A percentile compares a stretch with the other conserved stretches of the same genome.
Evolutionary conservation across 2,888 invertebrate species (phyloP).

Genomic region (Drosophila macrospina): DNA sequence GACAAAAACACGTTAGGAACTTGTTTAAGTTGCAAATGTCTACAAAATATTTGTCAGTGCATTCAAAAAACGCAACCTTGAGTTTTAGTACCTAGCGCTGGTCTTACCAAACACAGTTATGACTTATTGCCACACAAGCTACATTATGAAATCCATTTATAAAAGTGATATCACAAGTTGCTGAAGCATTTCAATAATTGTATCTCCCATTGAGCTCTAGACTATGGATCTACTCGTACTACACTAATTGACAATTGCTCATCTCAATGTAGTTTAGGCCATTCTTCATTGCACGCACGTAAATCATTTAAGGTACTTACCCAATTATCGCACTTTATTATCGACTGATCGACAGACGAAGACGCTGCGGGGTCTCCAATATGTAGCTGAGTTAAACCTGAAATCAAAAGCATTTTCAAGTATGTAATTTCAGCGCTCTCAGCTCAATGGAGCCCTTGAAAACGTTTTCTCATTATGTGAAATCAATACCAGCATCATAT

Average conservation of each 20-base stretch:
- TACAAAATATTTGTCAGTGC: constrained; percentile 37
- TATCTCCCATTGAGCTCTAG: too few relatives aligned
- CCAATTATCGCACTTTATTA: constrained; percentile 54
- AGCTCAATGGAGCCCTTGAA: constrained; percentile 50
- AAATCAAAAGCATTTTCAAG: constrained; percentile 58
- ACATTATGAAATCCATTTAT: neutral
- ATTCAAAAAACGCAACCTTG: constrained; percentile 51
- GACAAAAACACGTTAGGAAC: constrained; percentile 48
- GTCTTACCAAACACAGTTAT: constrained; percentile 50
- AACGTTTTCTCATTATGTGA: constrained; percentile 57
- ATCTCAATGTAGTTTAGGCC: constrained; percentile 4
- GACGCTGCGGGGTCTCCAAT: constrained; percentile 47
- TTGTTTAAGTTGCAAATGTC: constrained; percentile 34
- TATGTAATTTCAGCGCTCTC: constrained; percentile 37
- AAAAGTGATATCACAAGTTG: neutral
- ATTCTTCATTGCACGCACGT: constrained; percentile 37
- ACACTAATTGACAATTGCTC: constrained; percentile 22
- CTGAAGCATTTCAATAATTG: too few relatives aligned
- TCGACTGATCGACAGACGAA: constrained; percentile 35
- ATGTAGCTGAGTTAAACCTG: constrained; percentile 27
- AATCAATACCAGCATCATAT: constrained; percentile 70
- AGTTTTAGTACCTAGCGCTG: constrained; percentile 25
- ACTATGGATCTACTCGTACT: too few relatives aligned
- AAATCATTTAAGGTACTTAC: constrained; percentile 41
- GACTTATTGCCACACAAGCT: constrained; percentile 34